These are phyloP conservation scores for Ptychochromis oligacanthus DNA, from an alignment of 2,113 vertebrate genomes.

Conservation along the genomic window DNA sequence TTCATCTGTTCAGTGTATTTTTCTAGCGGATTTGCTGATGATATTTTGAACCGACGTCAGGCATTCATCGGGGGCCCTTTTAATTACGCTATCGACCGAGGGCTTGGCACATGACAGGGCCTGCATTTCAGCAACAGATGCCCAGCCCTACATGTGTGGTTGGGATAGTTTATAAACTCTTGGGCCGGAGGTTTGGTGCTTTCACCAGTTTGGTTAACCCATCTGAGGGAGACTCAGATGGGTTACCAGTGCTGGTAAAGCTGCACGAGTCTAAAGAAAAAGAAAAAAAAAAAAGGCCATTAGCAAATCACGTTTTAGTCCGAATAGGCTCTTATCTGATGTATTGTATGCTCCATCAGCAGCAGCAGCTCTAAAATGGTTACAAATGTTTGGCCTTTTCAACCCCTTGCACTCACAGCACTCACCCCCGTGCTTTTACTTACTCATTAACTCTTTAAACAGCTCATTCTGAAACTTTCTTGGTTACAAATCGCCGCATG, in stretches of 20 bases:
- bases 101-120: constrained; percentile 47
- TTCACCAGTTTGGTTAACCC: constrained; percentile 71
- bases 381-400: constrained; percentile 30
- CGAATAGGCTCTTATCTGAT: background rate
- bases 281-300: background rate
- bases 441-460: background rate
- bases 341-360: background rate
- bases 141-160: constrained; percentile 65
- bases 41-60: constrained; percentile 49
- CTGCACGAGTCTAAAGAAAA: constrained; percentile 7
- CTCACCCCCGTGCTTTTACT: background rate
- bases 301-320: background rate
- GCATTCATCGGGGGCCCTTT: constrained; percentile 51
- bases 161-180: constrained; percentile 78
- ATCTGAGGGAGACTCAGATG: constrained; percentile 43
- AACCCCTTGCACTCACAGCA: background rate
- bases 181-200: constrained; percentile 72
- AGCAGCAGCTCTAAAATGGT: background rate
- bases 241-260: constrained; percentile 6
- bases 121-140: constrained; percentile 49
- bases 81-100: constrained; percentile 58
- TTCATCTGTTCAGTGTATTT: constrained; percentile 37
- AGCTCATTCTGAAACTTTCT: background rate
- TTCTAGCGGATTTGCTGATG: constrained; percentile 43
- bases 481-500: background rate